Evolutionary conservation across 2,797 vertebrate genomes (phyloP), one percentile per base, ranked within the genome.

Genomic region (Poeciliopsis presidionis): DNA sequence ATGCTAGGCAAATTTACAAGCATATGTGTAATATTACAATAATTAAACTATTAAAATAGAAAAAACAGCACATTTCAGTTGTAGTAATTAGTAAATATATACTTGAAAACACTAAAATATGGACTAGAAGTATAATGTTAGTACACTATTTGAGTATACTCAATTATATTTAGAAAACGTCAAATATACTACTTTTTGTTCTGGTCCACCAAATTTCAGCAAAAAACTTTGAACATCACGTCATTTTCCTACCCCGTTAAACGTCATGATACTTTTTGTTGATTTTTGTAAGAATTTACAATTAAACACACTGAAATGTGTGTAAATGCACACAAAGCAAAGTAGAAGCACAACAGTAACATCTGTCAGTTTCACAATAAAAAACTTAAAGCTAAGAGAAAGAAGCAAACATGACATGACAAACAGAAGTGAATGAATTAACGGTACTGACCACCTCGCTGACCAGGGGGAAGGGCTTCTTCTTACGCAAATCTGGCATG

Each of bases 401-500:
- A 83, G 39, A 77, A 79, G 78, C 70, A 83, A 71, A 43, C 81
- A 61, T 82, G 46, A 75, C 53, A n/a, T 59, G 16, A 86, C 63
- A 70, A 45, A 76, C 3, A 69, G 30, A 79, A 76, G n/a, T 0
- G 9, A 73, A 72, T 4, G 2, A 72, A 28, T 39, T 5, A 76
- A 1, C 51, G 49, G 33, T 49, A 96, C 98, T 97, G 90, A 99
- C 98, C 98, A 99, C 95, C 81, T 99, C 98, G 91, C 98, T 99
- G 94, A 99, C 98, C 93, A 99, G 94, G 0, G 98, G 95, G 82
- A 99, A 95, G 3, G 98, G 97, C 87, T 98, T 99, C 96, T 97
- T 98, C 93, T 98, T 99, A 70, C 97, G 98, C 51, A 99, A 94
- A 87, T 99, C 98, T 0, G 98, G 98, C 98, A 99, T 99, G 91